phyloP scores from a whole-genome alignment of 2,113 vertebrate genomes.

The Nyctereutes procyonoides region DNA sequence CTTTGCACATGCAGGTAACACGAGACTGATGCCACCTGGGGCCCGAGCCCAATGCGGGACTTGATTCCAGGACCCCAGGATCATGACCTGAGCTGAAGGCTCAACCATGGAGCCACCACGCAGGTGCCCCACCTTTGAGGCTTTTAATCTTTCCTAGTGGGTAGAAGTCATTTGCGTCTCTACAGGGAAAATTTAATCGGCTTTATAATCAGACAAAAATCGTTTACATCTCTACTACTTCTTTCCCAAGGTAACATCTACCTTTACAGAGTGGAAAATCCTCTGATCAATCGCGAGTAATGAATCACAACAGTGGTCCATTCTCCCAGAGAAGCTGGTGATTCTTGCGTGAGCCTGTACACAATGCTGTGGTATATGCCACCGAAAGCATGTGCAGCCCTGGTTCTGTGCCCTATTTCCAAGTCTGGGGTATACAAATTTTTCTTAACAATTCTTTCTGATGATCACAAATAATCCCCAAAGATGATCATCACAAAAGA shows the following conservation, averaged over 20 bases:
- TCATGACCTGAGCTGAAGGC: no score
- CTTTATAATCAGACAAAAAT: neutral
- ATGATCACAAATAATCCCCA: neutral
- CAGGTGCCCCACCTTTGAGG: no score
- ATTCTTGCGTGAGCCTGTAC: neutral
- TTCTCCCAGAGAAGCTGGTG: neutral
- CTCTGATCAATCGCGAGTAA: neutral
- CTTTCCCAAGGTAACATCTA: neutral
- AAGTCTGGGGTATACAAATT: neutral
- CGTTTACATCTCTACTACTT: neutral
- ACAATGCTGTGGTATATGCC: no score
- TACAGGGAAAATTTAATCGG: neutral
- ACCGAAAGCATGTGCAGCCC: neutral
- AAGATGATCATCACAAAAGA: neutral
- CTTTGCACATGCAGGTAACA: rapidly evolving
- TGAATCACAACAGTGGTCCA: neutral
- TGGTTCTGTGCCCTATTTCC: neutral
- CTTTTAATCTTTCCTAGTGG: neutral
- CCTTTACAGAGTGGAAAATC: neutral
- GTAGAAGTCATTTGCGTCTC: neutral
- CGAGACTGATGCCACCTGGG: neutral
- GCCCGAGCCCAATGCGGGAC: neutral
- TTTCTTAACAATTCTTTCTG: neutral
- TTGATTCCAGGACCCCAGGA: no score
- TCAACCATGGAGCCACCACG: no score